Evolutionary conservation across 2,797 vertebrate species (phyloP).

Genomic region (Eulemur rubriventer): DNA sequence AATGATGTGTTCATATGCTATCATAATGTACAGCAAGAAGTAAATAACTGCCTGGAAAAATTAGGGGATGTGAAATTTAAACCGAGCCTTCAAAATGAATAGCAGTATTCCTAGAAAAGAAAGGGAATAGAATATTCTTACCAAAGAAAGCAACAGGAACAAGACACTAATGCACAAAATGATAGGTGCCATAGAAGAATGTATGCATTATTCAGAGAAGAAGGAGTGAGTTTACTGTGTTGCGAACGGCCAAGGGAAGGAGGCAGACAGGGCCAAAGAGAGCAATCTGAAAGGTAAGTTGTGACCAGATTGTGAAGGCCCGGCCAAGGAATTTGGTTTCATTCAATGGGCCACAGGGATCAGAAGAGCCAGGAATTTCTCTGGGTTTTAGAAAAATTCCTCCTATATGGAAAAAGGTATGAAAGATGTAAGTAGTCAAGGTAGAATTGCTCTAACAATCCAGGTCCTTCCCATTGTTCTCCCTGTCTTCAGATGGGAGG

Average conservation of each 20-base stretch:
- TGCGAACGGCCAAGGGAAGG: neutral
- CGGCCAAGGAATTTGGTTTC: neutral
- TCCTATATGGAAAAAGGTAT: neutral
- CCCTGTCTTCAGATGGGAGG: neutral
- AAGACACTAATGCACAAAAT: neutral
- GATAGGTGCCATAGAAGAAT: neutral
- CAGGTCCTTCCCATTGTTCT: neutral
- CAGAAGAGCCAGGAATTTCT: neutral
- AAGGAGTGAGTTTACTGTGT: neutral
- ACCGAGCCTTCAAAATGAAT: neutral
- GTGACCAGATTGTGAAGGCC: neutral
- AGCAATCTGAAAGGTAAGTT: neutral
- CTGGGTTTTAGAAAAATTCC: neutral
- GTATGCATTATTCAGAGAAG: neutral
- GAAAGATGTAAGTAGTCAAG: neutral
- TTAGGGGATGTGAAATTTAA: neutral
- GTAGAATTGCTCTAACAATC: neutral
- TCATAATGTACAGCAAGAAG: neutral
- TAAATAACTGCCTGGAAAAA: neutral
- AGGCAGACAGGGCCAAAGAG: neutral
- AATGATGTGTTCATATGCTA: neutral
- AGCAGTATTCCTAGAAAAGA: neutral
- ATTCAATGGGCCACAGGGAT: neutral
- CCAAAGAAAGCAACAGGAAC: neutral
- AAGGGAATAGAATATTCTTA: neutral